These are phyloP conservation scores for Ammodytes dubius DNA, from an alignment of 2,113 vertebrate genomes.

Conservation along the genomic window DNA sequence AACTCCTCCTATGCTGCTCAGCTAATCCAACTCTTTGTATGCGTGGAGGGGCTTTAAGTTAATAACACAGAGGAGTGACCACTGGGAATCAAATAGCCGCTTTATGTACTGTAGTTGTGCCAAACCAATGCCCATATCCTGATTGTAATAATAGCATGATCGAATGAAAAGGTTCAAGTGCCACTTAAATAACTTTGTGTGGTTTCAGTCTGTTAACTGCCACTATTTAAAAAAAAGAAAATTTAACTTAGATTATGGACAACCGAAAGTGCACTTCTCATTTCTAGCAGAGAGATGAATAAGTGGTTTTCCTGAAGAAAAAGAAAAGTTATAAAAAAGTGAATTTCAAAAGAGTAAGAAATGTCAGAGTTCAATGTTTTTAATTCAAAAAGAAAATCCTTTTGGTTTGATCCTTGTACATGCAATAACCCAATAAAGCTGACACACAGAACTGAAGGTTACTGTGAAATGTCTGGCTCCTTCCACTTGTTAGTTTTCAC, in stretches of 20 bases:
- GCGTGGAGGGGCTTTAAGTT: slow-evolving; percentile 38
- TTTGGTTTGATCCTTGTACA: neutral
- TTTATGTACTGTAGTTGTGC: slow-evolving; percentile 21
- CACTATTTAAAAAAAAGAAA: neutral
- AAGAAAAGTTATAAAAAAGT: neutral
- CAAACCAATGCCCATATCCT: neutral
- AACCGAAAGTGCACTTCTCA: neutral
- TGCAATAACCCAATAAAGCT: neutral
- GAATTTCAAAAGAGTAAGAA: neutral
- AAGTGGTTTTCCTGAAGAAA: neutral
- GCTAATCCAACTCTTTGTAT: slow-evolving; percentile 69
- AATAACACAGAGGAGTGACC: slow-evolving; percentile 62
- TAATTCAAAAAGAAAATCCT: neutral
- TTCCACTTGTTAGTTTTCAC: neutral
- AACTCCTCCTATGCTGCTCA: slow-evolving; percentile 46
- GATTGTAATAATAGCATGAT: neutral
- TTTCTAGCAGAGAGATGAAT: neutral
- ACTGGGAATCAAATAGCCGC: slow-evolving; percentile 35
- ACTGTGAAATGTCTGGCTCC: neutral
- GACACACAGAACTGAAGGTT: neutral
- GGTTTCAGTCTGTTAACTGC: neutral
- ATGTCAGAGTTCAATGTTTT: neutral
- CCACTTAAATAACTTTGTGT: neutral
- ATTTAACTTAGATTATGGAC: neutral
- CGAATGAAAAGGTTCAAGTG: neutral